Evolutionary conservation across 2,113 vertebrate genomes (phyloP).

Genomic region (Cisticola juncidis): DNA sequence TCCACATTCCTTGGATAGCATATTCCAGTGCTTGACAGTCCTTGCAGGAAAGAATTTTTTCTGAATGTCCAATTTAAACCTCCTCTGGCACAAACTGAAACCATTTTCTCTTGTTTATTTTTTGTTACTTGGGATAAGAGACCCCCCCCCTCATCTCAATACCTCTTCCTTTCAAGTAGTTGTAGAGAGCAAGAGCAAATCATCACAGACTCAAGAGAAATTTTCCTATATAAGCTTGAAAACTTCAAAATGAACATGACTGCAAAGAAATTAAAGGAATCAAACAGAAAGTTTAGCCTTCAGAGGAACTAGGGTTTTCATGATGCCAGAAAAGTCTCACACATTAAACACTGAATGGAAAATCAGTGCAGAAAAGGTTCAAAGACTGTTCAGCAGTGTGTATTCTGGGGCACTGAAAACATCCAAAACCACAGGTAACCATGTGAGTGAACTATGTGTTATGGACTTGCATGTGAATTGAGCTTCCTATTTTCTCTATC

Average conservation of each 20-base stretch:
- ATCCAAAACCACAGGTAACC: not conserved
- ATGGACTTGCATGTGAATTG: not conserved
- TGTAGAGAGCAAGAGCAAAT: not conserved
- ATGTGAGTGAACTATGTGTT: not conserved
- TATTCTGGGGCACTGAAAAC: not conserved
- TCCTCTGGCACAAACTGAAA: not conserved
- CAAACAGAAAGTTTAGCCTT: not conserved
- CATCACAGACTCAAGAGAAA: not conserved
- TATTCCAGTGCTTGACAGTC: not conserved
- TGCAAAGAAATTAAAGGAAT: not conserved
- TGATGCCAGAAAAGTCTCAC: not conserved
- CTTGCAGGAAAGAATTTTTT: not conserved
- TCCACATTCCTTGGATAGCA: not conserved
- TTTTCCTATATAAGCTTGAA: not conserved
- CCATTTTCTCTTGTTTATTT: not conserved
- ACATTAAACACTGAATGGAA: not conserved
- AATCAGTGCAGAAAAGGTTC: not conserved
- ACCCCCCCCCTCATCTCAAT: rapidly evolving
- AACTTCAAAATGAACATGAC: not conserved
- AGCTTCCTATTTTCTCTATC: not conserved
- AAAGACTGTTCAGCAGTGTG: not conserved
- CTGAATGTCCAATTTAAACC: not conserved
- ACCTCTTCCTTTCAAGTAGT: not conserved
- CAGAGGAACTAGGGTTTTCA: not conserved
- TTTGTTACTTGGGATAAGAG: not conserved